phyloP scores from a whole-genome alignment of 2,113 vertebrate genomes.

The Pristiophorus japonicus region DNA sequence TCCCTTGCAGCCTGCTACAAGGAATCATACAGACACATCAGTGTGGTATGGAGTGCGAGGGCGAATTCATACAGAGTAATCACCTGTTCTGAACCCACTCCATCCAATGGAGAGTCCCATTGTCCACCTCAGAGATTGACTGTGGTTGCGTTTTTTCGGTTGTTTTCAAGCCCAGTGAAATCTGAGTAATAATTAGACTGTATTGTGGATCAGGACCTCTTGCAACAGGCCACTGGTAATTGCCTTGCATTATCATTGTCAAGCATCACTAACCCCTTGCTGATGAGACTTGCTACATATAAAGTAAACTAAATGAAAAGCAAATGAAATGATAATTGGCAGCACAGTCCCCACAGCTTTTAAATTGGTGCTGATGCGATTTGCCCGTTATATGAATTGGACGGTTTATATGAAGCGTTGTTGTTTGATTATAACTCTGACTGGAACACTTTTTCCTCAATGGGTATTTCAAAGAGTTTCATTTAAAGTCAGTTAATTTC shows the following conservation, averaged over 20 bases:
- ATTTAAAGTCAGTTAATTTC: background rate
- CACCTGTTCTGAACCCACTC: background rate
- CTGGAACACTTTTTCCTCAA: background rate
- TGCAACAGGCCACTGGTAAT: background rate
- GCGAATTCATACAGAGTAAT: background rate
- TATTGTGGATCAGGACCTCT: background rate
- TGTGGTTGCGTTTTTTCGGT: background rate
- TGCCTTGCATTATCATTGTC: background rate
- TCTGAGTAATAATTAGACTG: background rate
- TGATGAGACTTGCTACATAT: background rate
- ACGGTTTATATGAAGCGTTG: background rate
- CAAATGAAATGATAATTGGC: conserved; percentile 17
- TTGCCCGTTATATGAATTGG: background rate
- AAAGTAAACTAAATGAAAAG: background rate
- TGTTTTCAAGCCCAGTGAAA: background rate
- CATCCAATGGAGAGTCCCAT: background rate
- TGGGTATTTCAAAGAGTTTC: background rate
- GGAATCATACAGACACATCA: background rate
- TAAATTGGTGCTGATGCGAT: too few relatives aligned
- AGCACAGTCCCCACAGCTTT: background rate
- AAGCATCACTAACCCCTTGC: background rate
- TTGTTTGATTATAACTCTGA: background rate
- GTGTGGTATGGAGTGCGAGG: background rate
- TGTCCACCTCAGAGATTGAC: background rate
- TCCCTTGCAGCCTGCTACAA: background rate